A percentile compares a stretch with the other conserved stretches of the same genome.
Evolutionary conservation across 2,797 vertebrate species (phyloP).

Genomic region (Enteromius paludinosus): DNA sequence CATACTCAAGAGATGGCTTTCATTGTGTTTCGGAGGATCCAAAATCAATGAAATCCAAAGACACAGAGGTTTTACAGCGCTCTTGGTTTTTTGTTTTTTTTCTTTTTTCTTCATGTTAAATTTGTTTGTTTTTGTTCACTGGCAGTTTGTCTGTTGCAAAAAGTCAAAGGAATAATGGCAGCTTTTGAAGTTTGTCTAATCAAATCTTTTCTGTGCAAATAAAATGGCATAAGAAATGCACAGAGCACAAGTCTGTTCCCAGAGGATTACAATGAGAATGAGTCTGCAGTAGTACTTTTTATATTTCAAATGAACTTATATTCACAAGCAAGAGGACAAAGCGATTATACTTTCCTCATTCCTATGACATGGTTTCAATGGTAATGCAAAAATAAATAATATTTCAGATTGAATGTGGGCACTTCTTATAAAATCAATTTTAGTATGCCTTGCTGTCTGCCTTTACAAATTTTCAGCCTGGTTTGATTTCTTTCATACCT

Average conservation of each 20-base stretch:
- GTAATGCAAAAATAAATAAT: background rate
- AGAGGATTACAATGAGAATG: background rate
- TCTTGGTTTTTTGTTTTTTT: background rate
- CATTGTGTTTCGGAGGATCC: background rate
- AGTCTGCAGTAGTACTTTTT: background rate
- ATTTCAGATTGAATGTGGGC: background rate
- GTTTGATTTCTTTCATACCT: slow-evolving; percentile 54
- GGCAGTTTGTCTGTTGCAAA: slow-evolving; percentile 13
- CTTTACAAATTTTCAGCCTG: slow-evolving; percentile 50
- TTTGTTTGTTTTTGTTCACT: background rate
- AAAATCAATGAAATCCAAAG: slow-evolving; percentile 26
- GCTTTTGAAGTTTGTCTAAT: slow-evolving; percentile 17
- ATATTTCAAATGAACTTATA: background rate
- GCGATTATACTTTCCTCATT: background rate
- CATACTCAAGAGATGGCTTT: slow-evolving; percentile 14
- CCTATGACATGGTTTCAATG: background rate
- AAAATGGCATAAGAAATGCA: slow-evolving; percentile 8
- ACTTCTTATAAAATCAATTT: slow-evolving; percentile 15
- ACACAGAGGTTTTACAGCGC: background rate
- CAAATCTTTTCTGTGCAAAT: slow-evolving; percentile 12
- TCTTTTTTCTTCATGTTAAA: background rate
- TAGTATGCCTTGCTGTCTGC: slow-evolving; percentile 44
- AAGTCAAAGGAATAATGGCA: slow-evolving; percentile 16
- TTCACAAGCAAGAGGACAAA: slow-evolving; percentile 16
- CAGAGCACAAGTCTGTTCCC: background rate